Conservation (phyloP, 2,888 invertebrate species). For the Drosophila nr. medialis region DNA sequence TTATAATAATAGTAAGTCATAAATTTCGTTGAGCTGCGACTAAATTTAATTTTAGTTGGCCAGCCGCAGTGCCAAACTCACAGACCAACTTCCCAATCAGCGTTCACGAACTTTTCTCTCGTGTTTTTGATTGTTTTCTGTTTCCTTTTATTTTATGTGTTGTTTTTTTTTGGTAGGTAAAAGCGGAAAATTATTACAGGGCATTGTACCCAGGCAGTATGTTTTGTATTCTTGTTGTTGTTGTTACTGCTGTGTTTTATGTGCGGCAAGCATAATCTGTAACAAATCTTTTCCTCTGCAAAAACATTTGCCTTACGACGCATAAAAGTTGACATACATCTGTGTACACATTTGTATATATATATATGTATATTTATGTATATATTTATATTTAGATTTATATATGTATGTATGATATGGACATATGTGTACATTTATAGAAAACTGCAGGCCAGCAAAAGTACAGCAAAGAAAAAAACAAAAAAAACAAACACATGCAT, state of each 20-base stretch:
- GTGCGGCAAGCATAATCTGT: constrained; percentile 68
- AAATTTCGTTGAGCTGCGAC: constrained; percentile 66
- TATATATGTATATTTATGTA: background rate
- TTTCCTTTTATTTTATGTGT: constrained; percentile 35
- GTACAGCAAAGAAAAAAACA: constrained; percentile 17
- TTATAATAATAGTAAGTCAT: constrained; percentile 75
- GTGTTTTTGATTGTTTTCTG: constrained; percentile 8
- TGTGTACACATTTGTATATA: background rate
- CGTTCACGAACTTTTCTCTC: constrained; percentile 46
- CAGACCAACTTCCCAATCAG: constrained; percentile 59
- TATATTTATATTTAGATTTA: background rate
- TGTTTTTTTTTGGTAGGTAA: constrained; percentile 46
- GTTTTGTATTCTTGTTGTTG: constrained; percentile 11
- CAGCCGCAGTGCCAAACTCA: constrained; percentile 56
- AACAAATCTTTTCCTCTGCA: constrained; percentile 75
- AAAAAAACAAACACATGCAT: constrained; percentile 22
- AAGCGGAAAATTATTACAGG: constrained; percentile 62
- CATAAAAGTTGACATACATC: constrained; percentile 72
- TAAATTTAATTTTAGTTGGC: constrained; percentile 76
- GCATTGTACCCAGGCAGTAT: constrained; percentile 36
- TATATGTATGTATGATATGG: background rate
- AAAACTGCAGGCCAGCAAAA: constrained; percentile 51
- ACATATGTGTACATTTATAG: constrained; percentile 32
- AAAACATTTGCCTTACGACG: constrained; percentile 76
- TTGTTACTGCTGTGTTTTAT: constrained; percentile 41